Conservation (phyloP, 2,113 vertebrate species). For the Sciurus niger region DNA sequence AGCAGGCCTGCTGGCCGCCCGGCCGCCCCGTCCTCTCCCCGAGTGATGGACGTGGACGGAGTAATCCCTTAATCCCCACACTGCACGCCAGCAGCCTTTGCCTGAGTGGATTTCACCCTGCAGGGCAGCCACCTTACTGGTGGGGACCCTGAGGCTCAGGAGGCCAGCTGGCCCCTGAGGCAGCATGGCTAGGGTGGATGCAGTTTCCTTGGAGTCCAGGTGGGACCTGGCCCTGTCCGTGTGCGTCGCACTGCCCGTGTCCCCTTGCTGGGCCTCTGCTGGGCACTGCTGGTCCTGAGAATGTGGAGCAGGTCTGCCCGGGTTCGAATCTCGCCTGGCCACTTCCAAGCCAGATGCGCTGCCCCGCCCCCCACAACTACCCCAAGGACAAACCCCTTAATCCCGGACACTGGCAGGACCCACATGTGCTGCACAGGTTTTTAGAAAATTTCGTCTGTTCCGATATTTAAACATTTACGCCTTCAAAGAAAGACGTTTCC, state of each 20-base stretch:
- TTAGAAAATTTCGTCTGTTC: neutral
- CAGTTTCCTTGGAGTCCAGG: neutral
- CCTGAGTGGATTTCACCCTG: neutral
- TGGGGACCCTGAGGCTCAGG: neutral
- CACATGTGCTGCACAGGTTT: neutral
- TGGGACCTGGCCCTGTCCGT: neutral
- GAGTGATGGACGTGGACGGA: no score
- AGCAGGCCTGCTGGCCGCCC: neutral
- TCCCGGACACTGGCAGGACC: neutral
- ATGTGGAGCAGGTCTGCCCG: neutral
- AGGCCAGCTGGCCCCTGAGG: neutral
- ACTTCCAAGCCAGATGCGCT: neutral
- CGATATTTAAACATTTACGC: neutral
- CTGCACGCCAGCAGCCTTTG: neutral
- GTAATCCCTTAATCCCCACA: constrained; percentile 54
- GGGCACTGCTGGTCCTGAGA: neutral
- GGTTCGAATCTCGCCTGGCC: neutral
- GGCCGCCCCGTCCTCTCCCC: neutral
- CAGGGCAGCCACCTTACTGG: neutral
- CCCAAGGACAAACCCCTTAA: neutral
- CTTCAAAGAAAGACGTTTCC: neutral
- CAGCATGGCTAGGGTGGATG: neutral
- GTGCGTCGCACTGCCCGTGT: no score
- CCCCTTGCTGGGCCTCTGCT: neutral
- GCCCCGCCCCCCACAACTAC: neutral